Percentiles rank a stretch among this genome's conserved stretches.
phyloP scores from a whole-genome alignment of 2,888 invertebrate species.

The Crepidodera aurea region DNA sequence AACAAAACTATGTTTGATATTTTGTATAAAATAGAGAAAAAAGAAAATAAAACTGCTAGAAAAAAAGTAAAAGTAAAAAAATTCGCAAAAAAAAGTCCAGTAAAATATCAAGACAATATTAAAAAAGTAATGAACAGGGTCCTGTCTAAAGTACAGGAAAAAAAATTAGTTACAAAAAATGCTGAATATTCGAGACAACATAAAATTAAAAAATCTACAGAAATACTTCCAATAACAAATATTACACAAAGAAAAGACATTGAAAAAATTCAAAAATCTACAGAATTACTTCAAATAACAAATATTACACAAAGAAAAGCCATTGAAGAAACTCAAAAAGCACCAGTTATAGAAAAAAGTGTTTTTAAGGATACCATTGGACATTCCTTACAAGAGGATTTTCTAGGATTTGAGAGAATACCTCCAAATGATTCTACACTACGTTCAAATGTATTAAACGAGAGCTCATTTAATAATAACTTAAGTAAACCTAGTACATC shows the following conservation, averaged over 20 bases:
- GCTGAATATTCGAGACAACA: background rate
- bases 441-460: background rate
- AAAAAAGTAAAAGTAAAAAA: too few relatives aligned
- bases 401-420: background rate
- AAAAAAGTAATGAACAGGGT: conserved; percentile 24
- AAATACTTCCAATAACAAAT: background rate
- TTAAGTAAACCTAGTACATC: background rate
- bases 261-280: background rate
- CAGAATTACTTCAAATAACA: background rate
- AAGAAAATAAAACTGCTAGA: conserved; percentile 22
- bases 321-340: background rate
- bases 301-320: background rate
- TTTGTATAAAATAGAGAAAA: conserved; percentile 22
- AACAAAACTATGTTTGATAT: conserved; percentile 24
- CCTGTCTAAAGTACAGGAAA: conserved; percentile 24
- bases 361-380: background rate
- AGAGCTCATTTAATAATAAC: background rate
- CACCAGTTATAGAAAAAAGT: background rate
- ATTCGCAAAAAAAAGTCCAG: background rate
- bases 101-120: conserved; percentile 23
- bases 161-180: background rate
- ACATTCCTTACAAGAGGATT: background rate
- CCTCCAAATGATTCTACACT: too few relatives aligned
- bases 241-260: background rate
- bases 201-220: background rate